Conservation (phyloP, 2,113 vertebrate genomes). For the Acanthochromis polyacanthus region DNA sequence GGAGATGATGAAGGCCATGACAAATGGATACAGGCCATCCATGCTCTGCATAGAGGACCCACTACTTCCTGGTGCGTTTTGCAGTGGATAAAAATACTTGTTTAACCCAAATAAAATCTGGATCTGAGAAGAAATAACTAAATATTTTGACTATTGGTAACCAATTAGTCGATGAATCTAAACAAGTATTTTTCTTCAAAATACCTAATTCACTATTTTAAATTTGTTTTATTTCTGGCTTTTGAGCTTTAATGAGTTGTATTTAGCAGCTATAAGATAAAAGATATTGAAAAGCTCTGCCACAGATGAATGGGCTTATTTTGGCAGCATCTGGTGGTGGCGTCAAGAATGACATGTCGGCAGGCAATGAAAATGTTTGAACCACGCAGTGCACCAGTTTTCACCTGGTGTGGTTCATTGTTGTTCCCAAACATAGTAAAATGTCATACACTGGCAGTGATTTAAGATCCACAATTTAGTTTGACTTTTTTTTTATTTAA, state of each 20-base stretch:
- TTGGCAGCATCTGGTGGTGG: neutral
- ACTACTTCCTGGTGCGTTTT: conserved; percentile 89
- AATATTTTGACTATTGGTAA: no score
- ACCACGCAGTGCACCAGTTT: neutral
- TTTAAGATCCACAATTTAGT: no score
- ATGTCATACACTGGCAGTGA: neutral
- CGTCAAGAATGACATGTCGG: neutral
- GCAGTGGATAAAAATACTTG: no score
- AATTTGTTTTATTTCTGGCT: no score
- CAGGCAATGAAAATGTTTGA: neutral
- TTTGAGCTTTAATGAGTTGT: no score
- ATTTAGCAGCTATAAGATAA: no score
- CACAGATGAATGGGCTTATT: neutral
- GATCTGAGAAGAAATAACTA: neutral
- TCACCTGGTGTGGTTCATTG: neutral
- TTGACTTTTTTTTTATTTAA: no score
- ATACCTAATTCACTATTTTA: no score
- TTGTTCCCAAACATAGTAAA: neutral
- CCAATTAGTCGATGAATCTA: no score
- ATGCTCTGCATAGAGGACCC: conserved; percentile 99
- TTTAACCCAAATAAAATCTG: neutral
- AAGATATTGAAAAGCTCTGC: no score
- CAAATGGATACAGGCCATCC: conserved; percentile 95
- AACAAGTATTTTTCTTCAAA: no score
- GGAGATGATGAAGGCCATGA: conserved; percentile 96